Evolutionary conservation across 2,888 invertebrate species (phyloP), one percentile per base, ranked within the genome.

Genomic region (Hyposoter didymator): DNA sequence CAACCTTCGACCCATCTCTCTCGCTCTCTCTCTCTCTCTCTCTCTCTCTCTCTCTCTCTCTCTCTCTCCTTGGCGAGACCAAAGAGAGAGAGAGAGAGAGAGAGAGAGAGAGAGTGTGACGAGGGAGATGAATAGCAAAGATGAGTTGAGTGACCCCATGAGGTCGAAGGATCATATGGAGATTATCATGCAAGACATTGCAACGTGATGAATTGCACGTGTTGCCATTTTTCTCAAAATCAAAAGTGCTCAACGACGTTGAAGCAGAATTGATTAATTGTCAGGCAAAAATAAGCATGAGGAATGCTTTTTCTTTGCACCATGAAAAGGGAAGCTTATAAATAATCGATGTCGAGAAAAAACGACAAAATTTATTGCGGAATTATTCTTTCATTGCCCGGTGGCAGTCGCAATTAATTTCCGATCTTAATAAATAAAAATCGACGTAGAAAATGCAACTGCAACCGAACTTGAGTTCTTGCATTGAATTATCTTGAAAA

Each of bases 121-220:
- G 32, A 45, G 69, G 45, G 47, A 59, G 83, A 81, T 78, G 66
- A 32, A 85, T 72, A 72, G 66, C 76, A 76, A 80, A 73, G 52
- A 66, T 32, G 76, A 85, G 85, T 85, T 82, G 72, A 52, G 39
- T 66, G 79, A 82, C 82, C 85, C 72, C 79, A 45, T 49, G 49
- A 64, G 70, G 72, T 39, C 17, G 43, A 66, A 85, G 78, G 70
- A 75, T 82, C 74, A 82, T 82, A 55, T 70, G 70, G 52, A 75
- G 69, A 70, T 78, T 32, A 39, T 14, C 32, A 70, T 39, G 35
- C 64, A 39, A 70, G 78, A 49, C 45, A 22, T 75, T 14, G 62
- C 55, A 12, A 22, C 55, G 43, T 62, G 67, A 43, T 52, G 66
- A 64, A 64, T 64, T 52, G n/a, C 39, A 39, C 72, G 7, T 43